Evolutionary conservation across 30 jellyfish, hydroid and myxozoan species (phyloP).

Genomic region (Aurelia aurita complex sp. Pacific): DNA sequence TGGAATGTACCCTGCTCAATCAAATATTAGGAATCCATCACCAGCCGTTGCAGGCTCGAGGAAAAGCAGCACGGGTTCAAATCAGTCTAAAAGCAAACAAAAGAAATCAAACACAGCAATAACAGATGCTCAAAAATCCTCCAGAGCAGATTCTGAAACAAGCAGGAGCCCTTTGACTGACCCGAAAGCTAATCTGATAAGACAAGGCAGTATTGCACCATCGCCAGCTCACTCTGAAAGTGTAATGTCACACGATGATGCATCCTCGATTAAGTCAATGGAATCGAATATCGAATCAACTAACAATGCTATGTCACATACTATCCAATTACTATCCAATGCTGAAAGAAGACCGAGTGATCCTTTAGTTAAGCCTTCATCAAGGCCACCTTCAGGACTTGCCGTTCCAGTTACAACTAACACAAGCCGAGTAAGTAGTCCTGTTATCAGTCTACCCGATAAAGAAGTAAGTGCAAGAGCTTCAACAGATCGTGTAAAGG

Average conservation of each 20-base stretch:
- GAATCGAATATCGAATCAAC: no score
- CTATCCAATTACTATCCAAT: no score
- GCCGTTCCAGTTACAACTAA: no score
- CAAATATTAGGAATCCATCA: conserved; percentile 33
- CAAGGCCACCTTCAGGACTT: no score
- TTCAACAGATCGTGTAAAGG: no score
- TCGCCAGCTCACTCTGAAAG: neutral
- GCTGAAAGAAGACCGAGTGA: no score
- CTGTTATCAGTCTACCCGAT: no score
- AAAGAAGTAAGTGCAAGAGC: no score
- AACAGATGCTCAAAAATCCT: neutral
- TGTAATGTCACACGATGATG: neutral
- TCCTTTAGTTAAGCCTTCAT: no score
- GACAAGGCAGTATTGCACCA: neutral
- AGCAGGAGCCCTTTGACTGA: neutral
- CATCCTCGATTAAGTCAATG: no score
- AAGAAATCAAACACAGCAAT: conserved; percentile 10
- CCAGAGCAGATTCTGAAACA: neutral
- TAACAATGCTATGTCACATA: no score
- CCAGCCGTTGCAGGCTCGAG: conserved; percentile 53
- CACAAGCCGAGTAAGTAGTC: no score
- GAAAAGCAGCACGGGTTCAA: conserved; percentile 30
- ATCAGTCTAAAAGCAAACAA: conserved; percentile 28
- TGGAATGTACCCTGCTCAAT: conserved; percentile 47
- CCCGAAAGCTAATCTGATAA: neutral